These are phyloP conservation scores for Tragopan temminckii DNA, from an alignment of 2,797 vertebrate species.

Conservation along the genomic window DNA sequence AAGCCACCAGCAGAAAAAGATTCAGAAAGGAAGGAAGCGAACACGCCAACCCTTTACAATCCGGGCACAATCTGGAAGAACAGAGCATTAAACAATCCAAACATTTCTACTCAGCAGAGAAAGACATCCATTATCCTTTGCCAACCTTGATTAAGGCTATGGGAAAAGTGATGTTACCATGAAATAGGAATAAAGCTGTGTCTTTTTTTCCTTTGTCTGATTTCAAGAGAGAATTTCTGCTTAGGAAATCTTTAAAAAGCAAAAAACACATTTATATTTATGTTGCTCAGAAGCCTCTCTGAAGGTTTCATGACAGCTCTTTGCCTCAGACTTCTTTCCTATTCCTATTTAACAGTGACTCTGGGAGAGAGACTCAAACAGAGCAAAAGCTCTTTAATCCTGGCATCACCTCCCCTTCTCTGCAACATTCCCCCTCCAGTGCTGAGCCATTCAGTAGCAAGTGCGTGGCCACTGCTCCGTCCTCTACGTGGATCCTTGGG, in stretches of 20 bases:
- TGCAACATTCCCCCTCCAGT: background rate
- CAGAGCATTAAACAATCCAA: conserved; percentile 45
- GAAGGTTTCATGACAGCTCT: background rate
- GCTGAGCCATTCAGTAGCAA: background rate
- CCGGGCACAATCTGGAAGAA: conserved; percentile 27
- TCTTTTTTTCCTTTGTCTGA: accelerated
- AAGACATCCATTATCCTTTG: background rate
- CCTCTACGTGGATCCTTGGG: background rate
- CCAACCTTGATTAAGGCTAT: background rate
- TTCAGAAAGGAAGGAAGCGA: conserved; percentile 55
- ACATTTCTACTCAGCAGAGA: conserved; percentile 6
- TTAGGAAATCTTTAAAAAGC: background rate
- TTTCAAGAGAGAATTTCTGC: background rate
- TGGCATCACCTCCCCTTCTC: background rate
- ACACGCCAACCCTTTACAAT: conserved; percentile 9
- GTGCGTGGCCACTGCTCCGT: background rate
- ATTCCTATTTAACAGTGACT: background rate
- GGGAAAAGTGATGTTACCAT: background rate
- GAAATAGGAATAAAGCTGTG: background rate
- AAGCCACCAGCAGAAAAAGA: conserved; percentile 30
- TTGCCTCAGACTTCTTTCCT: background rate
- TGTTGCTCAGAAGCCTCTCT: background rate
- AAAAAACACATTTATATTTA: background rate
- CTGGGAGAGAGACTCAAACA: background rate
- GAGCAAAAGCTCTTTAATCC: background rate